Base-by-base conservation (phyloP, 2,113 vertebrate genomes). In the Chaetorhynchus papuensis region DNA sequence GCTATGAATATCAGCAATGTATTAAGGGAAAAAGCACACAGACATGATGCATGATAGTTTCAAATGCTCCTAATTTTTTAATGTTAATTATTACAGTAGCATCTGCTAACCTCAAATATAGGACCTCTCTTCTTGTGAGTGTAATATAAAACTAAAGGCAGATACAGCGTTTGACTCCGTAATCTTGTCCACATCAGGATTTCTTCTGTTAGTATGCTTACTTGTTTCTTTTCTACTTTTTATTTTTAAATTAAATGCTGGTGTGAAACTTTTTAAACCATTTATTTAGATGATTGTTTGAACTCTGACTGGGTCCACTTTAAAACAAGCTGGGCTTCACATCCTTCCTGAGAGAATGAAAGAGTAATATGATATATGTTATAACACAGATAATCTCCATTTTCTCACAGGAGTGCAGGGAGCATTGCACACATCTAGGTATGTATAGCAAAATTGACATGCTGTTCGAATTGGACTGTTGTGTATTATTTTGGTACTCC, bases 1-100 rank as follows among this genome's bases (percentile, higher is more conserved):
- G 31, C 35, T 87, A 60, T 71, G 90, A 90, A 52, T 77, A 86
- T 49, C 42, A 82, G 41, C 47, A 83, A 35, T 5, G 6, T 89
- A 80, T 70, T 71, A 93, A 84, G 11, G 23, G 15, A 70, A 90
- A 78, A 91, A 68, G 2, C 9, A 80, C 7, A 23, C 5, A 89
- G 63, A 87, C 69, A 92, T 72, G 80, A 95, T 93, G 71, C 63
- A 19, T 82, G 79, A 60, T 65, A 42, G 78, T 95, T 95, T 96
- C 85, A 97, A 96, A 96, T 87, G 56, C 74, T 95, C 42, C 50
- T 85, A 69, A 93, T 90, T 93, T 83, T 97, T 94, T 89, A 93
- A 69, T n/a, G 15, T 64, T 91, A 92, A 87, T 75, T 92, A 78
- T 74, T 81, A 63, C 1, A 2, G 14, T 42, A 87, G 3, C 20